Evolutionary conservation across 2,113 vertebrate genomes (phyloP), one percentile per base, ranked within the genome.

Genomic region (Hyaena hyaena): DNA sequence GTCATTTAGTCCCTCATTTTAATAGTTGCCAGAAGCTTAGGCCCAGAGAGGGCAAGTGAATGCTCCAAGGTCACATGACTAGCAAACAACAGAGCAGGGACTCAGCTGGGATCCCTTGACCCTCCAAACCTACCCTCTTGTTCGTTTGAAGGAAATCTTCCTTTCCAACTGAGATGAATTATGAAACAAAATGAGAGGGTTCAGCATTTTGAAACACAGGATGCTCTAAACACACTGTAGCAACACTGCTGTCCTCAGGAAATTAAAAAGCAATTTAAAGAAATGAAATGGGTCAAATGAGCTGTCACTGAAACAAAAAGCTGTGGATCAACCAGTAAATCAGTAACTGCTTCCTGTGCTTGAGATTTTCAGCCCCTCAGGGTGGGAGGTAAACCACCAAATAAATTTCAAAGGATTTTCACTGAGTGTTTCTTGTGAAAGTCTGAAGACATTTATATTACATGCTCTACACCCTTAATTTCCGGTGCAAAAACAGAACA

Each of bases 201-300:
- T 89, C 45, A 63, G 83, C 80, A 71, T 95, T 95, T 95, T 61
- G 85, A 96, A 98, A 93, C 17, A 73, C 76, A 65, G 26, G 81
- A 85, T 90, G 14, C 39, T 90, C 65, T 87, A 89, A 96, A 73
- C 43, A 89, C 53, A 53, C 58, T 95, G 80, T 2, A 43, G 92
- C 81, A 79, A 96, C 50, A 19, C 10, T 45, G 66, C 55, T 97
- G 83, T 98, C 92, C 81, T 97, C 92, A 95, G 96, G 88, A 97
- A 97, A 98, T 98, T 96, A 97, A 94, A 97, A 97, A 79, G 91
- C 88, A 91, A 95, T 97, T 93, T 93, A 89, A 88, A 95, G 90
- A 97, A 93, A 96, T 93, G 93, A 97, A 97, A 97, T 88, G 86
- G 90, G 88, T 95, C 97, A 93, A 48, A 91, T 2, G 35, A 95